Evolutionary conservation across 2,888 invertebrate genomes (phyloP), one percentile per base, ranked within the genome.

Genomic region (Andricus quercusramuli): DNA sequence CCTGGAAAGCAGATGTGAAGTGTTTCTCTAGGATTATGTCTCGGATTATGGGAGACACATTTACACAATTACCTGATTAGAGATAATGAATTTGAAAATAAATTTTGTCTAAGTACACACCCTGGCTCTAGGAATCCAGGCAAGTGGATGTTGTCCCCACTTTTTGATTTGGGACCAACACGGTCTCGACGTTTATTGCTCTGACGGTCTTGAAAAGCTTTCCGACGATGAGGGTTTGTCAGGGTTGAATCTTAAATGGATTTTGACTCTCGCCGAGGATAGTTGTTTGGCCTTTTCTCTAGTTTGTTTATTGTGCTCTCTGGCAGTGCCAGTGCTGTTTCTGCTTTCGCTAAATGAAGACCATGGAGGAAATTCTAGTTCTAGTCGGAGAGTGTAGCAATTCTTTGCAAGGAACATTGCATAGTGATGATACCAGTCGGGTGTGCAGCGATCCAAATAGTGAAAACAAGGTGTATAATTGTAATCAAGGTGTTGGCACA

Each of bases 231-330:
- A 22, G 62, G 13, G 25, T 62, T 25, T 17, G 3, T 32, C 11
- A 25, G 51, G 74, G 51, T 74, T 56, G 51, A n/a, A 51, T 47
- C 17, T 68, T 44, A 70, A 47, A 74, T 51, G 51, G 29, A 74
- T 74, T 56, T 74, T 32, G 32, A 13, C 74, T 56, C 32, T 74
- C 51, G n/a, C 29, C 6, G 32, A 56, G 74, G 9, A n/a, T n/a
- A 74, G 37, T 37, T 56, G 37, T 37, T 56, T 29, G 47, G 47
- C 51, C 3, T 22, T 47, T 25, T 29, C 51, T 13, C 9, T 1
- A 47, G 9, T 22, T n/a, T 41, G 47, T 68, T 17, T 22, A 25
- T 56, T n/a, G 74, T 74, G 32, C 37, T 22, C n/a, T 70, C 29
- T 29, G 20, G 20, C 20, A 32, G 32, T 37, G 37, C 37, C 37